phyloP scores from a whole-genome alignment of 2,113 vertebrate species.

The Clarias magur region DNA sequence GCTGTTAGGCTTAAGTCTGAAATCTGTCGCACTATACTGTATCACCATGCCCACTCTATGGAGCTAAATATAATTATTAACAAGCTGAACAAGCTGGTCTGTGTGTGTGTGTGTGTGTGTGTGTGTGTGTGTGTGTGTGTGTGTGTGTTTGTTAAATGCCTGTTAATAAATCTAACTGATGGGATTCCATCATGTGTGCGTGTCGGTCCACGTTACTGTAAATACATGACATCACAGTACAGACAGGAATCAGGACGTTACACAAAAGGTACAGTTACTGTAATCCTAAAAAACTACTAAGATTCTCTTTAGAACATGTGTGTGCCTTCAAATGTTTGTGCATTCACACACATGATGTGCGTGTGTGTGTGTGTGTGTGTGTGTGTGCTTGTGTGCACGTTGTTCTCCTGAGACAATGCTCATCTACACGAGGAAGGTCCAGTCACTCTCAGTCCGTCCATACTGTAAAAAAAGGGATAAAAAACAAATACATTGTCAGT shows the following conservation, averaged over 20 bases:
- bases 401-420: background rate
- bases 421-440: constrained; percentile 72
- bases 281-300: background rate
- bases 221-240: constrained; percentile 1
- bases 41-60: background rate
- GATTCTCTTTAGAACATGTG: background rate
- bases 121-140: background rate
- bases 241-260: background rate
- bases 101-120: constrained; percentile 9
- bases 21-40: background rate
- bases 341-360: background rate
- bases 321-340: background rate
- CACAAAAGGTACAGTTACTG: background rate
- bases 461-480: constrained; percentile 74
- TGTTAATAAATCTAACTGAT: background rate
- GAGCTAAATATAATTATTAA: background rate
- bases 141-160: background rate
- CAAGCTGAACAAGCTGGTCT: background rate
- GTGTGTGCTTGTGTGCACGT: constrained; percentile 2
- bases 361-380: constrained; percentile 2
- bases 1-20: background rate
- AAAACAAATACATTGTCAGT: constrained; percentile 33
- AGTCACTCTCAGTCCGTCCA: constrained; percentile 75
- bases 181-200: background rate
- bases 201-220: background rate